Evolutionary conservation across 2,797 vertebrate genomes (phyloP).

Genomic region (Pachyuromys duprasi): DNA sequence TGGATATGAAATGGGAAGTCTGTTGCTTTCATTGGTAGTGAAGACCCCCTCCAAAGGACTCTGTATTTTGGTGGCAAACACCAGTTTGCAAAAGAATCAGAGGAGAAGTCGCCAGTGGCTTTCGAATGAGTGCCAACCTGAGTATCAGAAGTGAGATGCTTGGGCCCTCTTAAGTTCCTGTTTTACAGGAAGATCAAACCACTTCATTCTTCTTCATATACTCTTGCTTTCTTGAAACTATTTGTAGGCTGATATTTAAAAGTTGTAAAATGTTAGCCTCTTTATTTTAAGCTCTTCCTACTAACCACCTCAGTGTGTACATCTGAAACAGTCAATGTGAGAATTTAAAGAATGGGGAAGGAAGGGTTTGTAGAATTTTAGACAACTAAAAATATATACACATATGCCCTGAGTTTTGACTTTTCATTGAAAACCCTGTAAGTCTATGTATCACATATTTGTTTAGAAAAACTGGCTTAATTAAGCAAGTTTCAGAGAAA

Average conservation of each 20-base stretch:
- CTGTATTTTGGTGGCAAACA: background rate
- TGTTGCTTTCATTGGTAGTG: background rate
- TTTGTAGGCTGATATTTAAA: constrained; percentile 59
- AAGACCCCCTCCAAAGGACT: no score
- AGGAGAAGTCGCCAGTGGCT: background rate
- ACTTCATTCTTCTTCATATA: background rate
- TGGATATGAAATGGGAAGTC: background rate
- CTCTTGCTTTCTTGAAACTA: constrained; percentile 47
- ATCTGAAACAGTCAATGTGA: background rate
- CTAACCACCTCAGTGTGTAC: constrained; percentile 10
- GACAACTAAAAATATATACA: constrained; percentile 50
- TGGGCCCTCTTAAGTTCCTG: background rate
- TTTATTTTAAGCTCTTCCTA: constrained; percentile 61
- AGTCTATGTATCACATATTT: constrained; percentile 33
- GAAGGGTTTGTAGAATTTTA: constrained; percentile 54
- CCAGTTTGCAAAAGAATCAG: background rate
- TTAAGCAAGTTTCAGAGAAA: constrained; percentile 27
- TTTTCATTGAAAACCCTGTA: constrained; percentile 70
- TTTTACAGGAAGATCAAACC: background rate
- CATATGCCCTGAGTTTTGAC: background rate
- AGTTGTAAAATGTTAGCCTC: constrained; percentile 40
- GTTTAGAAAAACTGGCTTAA: constrained; percentile 42
- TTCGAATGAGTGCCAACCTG: background rate
- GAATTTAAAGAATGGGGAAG: constrained; percentile 56
- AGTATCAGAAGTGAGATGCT: background rate